A percentile compares a stretch with the other conserved stretches of the same genome.
phyloP scores from a whole-genome alignment of 92 coral and sea anemone species.

The Montipora capitata region DNA sequence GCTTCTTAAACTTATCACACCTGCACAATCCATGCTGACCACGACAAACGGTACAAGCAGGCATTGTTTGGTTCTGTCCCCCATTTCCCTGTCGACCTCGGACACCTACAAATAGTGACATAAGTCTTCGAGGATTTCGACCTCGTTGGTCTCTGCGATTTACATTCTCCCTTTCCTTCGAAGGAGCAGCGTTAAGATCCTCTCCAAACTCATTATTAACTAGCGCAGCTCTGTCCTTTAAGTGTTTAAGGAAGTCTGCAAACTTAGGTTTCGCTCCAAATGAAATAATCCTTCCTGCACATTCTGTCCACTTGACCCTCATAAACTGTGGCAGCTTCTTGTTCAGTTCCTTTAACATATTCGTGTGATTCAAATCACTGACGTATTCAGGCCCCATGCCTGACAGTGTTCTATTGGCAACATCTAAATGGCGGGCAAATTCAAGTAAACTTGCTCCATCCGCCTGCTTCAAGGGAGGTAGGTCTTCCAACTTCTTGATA shows the following conservation, averaged over 20 bases:
- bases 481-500: constrained; percentile 58
- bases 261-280: constrained; percentile 66
- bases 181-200: constrained; percentile 11
- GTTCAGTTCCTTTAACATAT: constrained; percentile 62
- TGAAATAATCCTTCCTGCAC: constrained; percentile 76
- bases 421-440: not conserved
- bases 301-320: constrained; percentile 80
- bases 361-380: constrained; percentile 70
- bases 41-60: constrained; percentile 46
- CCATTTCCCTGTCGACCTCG: not conserved
- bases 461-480: constrained; percentile 60
- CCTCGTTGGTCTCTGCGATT: constrained; percentile 10
- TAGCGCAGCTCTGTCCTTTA: constrained; percentile 65
- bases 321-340: constrained; percentile 72
- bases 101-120: constrained; percentile 14
- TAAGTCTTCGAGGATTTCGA: not conserved
- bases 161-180: constrained; percentile 13
- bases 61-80: not conserved
- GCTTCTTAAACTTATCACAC: constrained; percentile 67
- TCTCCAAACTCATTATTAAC: constrained; percentile 75
- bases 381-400: constrained; percentile 79
- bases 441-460: constrained; percentile 56
- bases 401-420: constrained; percentile 74
- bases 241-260: constrained; percentile 51
- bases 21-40: constrained; percentile 76